Conservation (phyloP, 2,113 vertebrate genomes). For the Cochlearius cochlearius region DNA sequence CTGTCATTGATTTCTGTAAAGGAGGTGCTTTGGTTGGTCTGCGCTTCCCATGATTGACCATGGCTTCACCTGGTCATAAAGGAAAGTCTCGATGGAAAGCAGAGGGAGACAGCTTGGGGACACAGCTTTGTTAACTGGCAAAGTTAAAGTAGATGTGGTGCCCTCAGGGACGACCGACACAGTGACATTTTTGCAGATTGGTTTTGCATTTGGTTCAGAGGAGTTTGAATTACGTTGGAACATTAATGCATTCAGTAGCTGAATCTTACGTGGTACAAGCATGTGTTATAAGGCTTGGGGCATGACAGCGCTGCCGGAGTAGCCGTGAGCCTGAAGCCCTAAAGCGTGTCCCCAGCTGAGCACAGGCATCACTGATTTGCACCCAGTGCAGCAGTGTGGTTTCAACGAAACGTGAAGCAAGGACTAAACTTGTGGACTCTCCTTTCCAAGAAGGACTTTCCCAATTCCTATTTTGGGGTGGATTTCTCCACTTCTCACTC, state of each 20-base stretch:
- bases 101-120: background rate
- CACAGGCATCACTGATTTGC: background rate
- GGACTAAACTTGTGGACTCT: background rate
- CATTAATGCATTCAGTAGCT: background rate
- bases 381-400: background rate
- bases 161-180: accelerated
- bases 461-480: background rate
- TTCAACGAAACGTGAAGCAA: accelerated
- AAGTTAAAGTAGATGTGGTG: background rate
- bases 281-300: background rate
- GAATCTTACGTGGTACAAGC: background rate
- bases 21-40: background rate
- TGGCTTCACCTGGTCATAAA: accelerated
- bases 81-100: background rate
- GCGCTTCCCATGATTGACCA: background rate
- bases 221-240: background rate
- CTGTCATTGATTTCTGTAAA: background rate
- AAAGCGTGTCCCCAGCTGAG: accelerated
- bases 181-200: background rate
- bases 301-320: accelerated
- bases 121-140: background rate
- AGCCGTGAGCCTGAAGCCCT: background rate
- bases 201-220: background rate
- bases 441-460: background rate
- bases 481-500: background rate